These are phyloP conservation scores for Gymnoscopelus braueri DNA, from an alignment of 2,797 vertebrate genomes.

Conservation along the genomic window DNA sequence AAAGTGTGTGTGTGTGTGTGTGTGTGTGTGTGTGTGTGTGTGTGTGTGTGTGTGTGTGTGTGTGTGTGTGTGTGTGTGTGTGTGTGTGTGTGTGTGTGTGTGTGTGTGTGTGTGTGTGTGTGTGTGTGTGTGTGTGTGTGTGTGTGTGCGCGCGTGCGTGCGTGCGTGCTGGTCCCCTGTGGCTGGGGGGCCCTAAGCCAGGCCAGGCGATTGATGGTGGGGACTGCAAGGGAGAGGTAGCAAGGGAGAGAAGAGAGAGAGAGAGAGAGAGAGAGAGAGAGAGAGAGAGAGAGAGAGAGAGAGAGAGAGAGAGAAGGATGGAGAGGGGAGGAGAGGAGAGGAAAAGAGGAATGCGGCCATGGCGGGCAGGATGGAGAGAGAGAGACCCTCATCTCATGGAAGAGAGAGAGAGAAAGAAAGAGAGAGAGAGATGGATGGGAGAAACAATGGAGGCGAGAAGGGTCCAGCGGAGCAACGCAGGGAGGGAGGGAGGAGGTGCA, in stretches of 20 bases:
- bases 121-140: constrained; percentile 24
- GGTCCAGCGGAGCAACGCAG: not conserved
- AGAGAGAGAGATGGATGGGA: constrained; percentile 80
- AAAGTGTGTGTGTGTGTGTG: not conserved
- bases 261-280: not conserved
- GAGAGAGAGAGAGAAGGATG: not conserved
- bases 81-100: constrained; percentile 2
- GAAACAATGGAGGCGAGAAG: constrained; percentile 54
- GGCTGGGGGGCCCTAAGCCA: constrained; percentile 62
- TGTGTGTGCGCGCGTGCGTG: constrained; percentile 9
- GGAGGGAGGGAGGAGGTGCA: constrained; percentile 80
- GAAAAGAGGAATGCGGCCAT: constrained; percentile 34
- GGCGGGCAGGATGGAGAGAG: constrained; percentile 62
- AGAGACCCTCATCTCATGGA: constrained; percentile 1
- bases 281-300: not conserved
- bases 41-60: not conserved
- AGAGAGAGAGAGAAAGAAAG: constrained; percentile 83
- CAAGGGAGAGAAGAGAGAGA: constrained; percentile 65
- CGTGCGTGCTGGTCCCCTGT: constrained; percentile 31
- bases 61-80: not conserved
- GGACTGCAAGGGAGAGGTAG: constrained; percentile 80
- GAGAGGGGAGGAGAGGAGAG: constrained; percentile 64
- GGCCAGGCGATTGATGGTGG: constrained; percentile 86
- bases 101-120: not conserved
- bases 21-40: constrained; percentile 35